Conservation (phyloP, 2,797 vertebrate species). For the Buphagus erythrorhynchus region DNA sequence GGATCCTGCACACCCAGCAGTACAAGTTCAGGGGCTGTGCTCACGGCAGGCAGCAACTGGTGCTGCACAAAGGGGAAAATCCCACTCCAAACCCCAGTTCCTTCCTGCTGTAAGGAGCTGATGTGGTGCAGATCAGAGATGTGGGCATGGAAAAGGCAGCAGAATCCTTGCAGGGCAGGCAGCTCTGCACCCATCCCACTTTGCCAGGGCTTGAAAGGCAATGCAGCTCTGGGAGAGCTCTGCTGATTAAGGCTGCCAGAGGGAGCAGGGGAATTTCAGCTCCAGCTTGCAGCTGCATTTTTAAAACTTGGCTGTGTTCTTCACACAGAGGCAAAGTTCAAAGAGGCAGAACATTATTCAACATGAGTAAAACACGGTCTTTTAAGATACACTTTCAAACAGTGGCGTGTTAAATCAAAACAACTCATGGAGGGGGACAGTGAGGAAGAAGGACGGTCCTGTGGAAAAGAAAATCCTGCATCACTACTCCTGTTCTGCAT, state of each 20-base stretch:
- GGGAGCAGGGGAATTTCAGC: slow-evolving; percentile 51
- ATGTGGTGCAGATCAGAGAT: fast-evolving
- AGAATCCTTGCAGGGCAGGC: not conserved
- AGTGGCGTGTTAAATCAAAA: slow-evolving; percentile 3
- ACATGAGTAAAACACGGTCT: slow-evolving; percentile 56
- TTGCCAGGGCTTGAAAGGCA: not conserved
- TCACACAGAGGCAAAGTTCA: slow-evolving; percentile 53
- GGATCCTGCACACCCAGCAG: not conserved
- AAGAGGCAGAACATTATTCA: slow-evolving; percentile 67
- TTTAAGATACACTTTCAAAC: slow-evolving; percentile 67
- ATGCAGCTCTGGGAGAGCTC: not conserved
- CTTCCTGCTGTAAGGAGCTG: not conserved
- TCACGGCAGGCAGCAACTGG: not conserved
- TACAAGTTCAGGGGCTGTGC: not conserved
- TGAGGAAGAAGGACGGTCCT: not conserved
- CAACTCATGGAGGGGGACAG: not conserved
- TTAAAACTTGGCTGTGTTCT: slow-evolving; percentile 41
- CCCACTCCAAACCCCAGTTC: not conserved
- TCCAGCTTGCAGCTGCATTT: slow-evolving; percentile 35
- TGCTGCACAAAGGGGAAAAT: not conserved
- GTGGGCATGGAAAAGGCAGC: not conserved
- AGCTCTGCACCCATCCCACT: not conserved
- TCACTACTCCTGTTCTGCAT: not conserved
- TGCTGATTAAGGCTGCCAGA: slow-evolving; percentile 54
- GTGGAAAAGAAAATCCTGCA: not conserved